Base-by-base conservation (phyloP, 2,113 vertebrate species). In the Scalopus aquaticus region DNA sequence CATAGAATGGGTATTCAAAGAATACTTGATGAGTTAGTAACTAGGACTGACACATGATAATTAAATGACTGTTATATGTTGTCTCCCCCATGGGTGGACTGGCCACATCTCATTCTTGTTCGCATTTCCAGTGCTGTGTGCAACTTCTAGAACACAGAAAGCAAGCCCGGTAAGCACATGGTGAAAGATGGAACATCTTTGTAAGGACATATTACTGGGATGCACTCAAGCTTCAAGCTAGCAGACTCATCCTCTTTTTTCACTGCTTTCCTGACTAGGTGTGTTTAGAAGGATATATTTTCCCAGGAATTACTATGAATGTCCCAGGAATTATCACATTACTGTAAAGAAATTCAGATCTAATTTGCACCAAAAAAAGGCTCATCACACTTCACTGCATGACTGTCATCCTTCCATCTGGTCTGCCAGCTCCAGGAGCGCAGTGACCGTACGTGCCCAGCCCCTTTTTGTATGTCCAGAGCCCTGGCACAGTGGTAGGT, bases 211-310 rank as follows among this genome's bases (percentile, higher is more conserved):
- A 82, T 80, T 84, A 64, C 39, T 85, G 13, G n/a, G 81, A 95
- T 72, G 26, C 30, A 77, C 72, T 46, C 49, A 60, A 28, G 28
- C 9, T 81, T 69, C 13, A 2, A 67, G 35, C n/a, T 76, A 51
- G 64, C 10, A 72, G 22, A 42, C n/a, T 80, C 44, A 32, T 28
- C 39, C 10, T 17, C 2, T 44, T 32, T 46, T 85, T 81, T 37
- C 91, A 11, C 7, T 81, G 22, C 46, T 81, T 39, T 84, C 42
- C 76, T n/a, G 74, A 1, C 1, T 58, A n/a, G 39, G 20, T 84
- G 88, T 90, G 78, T 87, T 76, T 65, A 20, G 44, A 88, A 85
- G 51, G n/a, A n/a, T n/a, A n/a, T n/a, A n/a, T n/a, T n/a, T n/a
- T n/a, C n/a, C n/a, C n/a, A 46, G 82, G 92, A 74, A 51, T 12